Conservation (phyloP, 2,888 invertebrate species). For the Chydorus sphaericus region DNA sequence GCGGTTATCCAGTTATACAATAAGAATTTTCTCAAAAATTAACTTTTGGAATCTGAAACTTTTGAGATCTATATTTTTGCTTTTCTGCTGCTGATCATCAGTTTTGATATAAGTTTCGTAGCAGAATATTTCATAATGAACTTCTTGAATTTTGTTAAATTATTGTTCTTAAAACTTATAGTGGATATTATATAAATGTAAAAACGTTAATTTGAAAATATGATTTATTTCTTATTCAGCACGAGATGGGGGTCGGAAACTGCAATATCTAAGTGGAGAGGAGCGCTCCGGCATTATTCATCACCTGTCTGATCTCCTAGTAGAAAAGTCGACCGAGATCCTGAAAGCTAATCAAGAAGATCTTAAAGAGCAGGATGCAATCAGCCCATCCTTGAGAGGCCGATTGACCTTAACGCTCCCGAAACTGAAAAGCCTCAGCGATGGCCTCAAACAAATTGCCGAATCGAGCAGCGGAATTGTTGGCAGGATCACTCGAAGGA, state of each 20-base stretch:
- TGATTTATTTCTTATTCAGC: no score
- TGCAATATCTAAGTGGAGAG: constrained; percentile 62
- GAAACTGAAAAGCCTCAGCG: constrained; percentile 71
- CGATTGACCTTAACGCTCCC: constrained; percentile 68
- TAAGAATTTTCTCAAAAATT: no score
- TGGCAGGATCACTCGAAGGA: constrained; percentile 51
- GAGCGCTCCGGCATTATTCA: constrained; percentile 78
- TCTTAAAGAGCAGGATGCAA: constrained; percentile 35
- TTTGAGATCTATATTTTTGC: no score
- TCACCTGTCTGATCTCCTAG: constrained; percentile 68
- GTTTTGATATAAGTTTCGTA: no score
- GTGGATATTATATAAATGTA: no score
- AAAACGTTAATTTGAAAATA: no score
- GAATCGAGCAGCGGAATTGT: constrained; percentile 59
- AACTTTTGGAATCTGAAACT: no score
- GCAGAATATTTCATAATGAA: no score
- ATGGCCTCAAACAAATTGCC: constrained; percentile 80
- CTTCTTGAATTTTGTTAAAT: no score
- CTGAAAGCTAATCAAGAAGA: constrained; percentile 80
- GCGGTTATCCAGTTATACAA: no score
- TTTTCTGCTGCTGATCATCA: no score
- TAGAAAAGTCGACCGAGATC: constrained; percentile 65
- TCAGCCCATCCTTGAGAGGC: constrained; percentile 51
- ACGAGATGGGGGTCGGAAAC: constrained; percentile 64
- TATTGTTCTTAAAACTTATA: no score